A percentile compares a stretch with the other conserved stretches of the same genome.
phyloP scores from a whole-genome alignment of 2,797 vertebrate genomes.

The Paratrypauchen microcephalus region DNA sequence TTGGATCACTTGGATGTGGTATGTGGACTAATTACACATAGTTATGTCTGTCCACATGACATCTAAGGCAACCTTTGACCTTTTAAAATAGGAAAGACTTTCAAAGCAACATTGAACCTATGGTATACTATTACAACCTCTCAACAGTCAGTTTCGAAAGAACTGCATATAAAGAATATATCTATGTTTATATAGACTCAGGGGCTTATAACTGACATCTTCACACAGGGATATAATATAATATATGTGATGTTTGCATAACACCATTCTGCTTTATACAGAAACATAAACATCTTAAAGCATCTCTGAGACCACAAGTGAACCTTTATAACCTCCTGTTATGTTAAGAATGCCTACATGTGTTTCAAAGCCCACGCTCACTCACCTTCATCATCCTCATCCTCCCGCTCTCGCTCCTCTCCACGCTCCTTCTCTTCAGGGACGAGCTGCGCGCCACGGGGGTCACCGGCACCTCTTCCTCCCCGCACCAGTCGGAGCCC shows the following conservation, averaged over 20 bases:
- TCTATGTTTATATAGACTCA: not conserved
- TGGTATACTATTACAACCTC: not conserved
- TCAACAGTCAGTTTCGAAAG: not conserved
- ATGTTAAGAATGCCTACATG: not conserved
- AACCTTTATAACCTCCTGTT: too few species aligned
- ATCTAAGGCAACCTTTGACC: constrained; percentile 6
- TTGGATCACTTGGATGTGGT: not conserved
- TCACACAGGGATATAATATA: not conserved
- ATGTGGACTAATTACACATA: constrained; percentile 5
- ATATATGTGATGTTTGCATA: not conserved
- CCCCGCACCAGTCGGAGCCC: constrained; percentile 76
- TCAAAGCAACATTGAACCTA: not conserved
- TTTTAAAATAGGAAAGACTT: not conserved
- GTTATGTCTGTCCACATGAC: constrained; percentile 4
- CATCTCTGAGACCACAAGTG: not conserved
- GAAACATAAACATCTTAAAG: not conserved
- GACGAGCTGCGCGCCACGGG: constrained; percentile 65
- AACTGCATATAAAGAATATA: not conserved
- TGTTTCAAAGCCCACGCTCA: constrained; percentile 12
- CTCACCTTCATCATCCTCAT: constrained; percentile 81
- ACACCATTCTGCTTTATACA: not conserved
- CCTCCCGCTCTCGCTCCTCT: constrained; percentile 68
- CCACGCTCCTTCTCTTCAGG: constrained; percentile 67
- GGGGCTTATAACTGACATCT: not conserved
- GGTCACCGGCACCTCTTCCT: constrained; percentile 69